Percentiles rank a stretch among this genome's conserved stretches.
Conservation (phyloP, 1,140 invertebrate species). For the Coelopa frigida region DNA sequence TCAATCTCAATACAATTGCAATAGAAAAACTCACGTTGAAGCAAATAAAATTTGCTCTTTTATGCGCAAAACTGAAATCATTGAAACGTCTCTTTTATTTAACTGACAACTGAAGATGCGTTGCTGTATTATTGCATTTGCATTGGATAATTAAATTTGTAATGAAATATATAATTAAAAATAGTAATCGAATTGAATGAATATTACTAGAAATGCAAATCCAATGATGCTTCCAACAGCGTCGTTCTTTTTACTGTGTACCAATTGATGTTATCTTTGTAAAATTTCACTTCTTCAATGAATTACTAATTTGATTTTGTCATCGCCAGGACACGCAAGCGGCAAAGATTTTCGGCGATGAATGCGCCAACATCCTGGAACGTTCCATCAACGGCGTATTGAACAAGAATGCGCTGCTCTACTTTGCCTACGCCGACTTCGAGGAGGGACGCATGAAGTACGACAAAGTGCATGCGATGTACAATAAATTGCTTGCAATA, state of each 20-base stretch:
- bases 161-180: not conserved
- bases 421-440: slow-evolving; percentile 98
- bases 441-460: slow-evolving; percentile 95
- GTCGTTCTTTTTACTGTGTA: slow-evolving; percentile 11
- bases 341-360: slow-evolving; percentile 85
- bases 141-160: slow-evolving; percentile 1
- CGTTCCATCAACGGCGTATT: slow-evolving; percentile 80
- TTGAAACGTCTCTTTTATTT: slow-evolving; percentile 10
- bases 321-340: slow-evolving; percentile 80
- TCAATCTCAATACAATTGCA: not conserved
- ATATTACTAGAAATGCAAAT: slow-evolving; percentile 11
- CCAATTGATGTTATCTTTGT: not conserved
- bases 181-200: not conserved
- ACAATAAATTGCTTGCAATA: slow-evolving; percentile 84
- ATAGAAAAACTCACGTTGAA: not conserved
- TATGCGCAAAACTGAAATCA: slow-evolving; percentile 6
- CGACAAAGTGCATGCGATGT: slow-evolving; percentile 96
- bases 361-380: slow-evolving; percentile 90
- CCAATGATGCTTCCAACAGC: slow-evolving; percentile 12
- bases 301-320: not conserved
- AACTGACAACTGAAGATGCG: not conserved
- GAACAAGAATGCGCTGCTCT: slow-evolving; percentile 85
- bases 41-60: slow-evolving; percentile 6
- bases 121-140: slow-evolving; percentile 13
- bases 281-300: not conserved